Base-by-base conservation (phyloP, 2,113 vertebrate species). In the Lepus americanus region DNA sequence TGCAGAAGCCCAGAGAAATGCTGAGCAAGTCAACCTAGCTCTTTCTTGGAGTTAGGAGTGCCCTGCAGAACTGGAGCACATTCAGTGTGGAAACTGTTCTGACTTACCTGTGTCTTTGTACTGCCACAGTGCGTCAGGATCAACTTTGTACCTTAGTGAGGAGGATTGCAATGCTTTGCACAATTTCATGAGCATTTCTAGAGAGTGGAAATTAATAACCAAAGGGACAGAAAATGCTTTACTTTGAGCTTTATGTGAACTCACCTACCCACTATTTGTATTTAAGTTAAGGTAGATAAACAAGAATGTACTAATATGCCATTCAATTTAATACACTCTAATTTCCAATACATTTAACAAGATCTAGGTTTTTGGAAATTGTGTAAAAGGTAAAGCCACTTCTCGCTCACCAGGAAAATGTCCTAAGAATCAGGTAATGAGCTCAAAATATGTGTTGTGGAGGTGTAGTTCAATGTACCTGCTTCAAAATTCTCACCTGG, bases 191-290 rank as follows among this genome's bases (percentile, higher is more conserved):
- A 74, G 61, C 44, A 51, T 80, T n/a, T 72, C 53, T 95, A 67
- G 90, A 89, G n/a, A 67, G 63, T 51, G 19, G 49, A 91, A 89
- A 89, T 95, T 89, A 80, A 73, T 72, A 93, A 55, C 51, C 23
- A 80, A 9, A 66, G 31, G 86, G 44, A 39, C 49, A 49, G 44
- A 83, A 95, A 90, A 66, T 69, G 27, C 0, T n/a, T 84, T n/a
- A 63, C 29, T 81, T 87, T 76, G 82, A 51, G 83, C 20, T 66
- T 61, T 3, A 17, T 25, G 44, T 13, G 67, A 77, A 39, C 36
- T 63, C 22, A 55, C 3, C 13, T 77, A 61, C 14, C 53, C 7
- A 25, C 31, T 61, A 66, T 86, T 93, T 81, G 31, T 63, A 61
- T 87, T 83, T 36, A 83, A 64, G 11, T 67, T 82, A 87, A 78